A percentile compares a stretch with the other conserved stretches of the same genome.
phyloP scores from a whole-genome alignment of 2,888 invertebrate species.

The Aproaerema taeniolella region DNA sequence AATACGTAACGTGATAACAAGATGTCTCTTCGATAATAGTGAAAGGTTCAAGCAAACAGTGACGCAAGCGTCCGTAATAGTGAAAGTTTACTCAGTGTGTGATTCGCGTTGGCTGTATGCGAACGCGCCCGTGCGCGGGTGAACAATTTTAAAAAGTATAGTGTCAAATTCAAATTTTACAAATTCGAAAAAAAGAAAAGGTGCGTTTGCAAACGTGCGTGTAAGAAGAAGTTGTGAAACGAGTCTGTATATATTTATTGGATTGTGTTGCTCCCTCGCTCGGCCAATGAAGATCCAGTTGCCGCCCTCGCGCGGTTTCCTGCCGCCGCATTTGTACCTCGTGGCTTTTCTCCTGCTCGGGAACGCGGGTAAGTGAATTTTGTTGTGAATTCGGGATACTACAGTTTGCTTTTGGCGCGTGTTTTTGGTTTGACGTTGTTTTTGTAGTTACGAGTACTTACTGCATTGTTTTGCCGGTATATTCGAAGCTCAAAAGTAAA shows the following conservation, averaged over 20 bases:
- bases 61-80: slow-evolving; percentile 37
- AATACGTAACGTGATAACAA: too few relatives aligned
- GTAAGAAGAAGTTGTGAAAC: slow-evolving; percentile 34
- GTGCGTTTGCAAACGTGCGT: slow-evolving; percentile 19
- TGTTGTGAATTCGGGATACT: too few relatives aligned
- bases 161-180: slow-evolving; percentile 7
- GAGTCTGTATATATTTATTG: slow-evolving; percentile 48
- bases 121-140: slow-evolving; percentile 26
- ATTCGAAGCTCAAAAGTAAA: too few relatives aligned
- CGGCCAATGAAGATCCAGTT: slow-evolving; percentile 65
- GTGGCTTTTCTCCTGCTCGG: slow-evolving; percentile 46
- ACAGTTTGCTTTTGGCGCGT: too few relatives aligned
- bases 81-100: slow-evolving; percentile 52
- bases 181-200: slow-evolving; percentile 10
- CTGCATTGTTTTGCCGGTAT: too few relatives aligned
- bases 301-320: slow-evolving; percentile 61
- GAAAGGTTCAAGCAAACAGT: slow-evolving; percentile 23
- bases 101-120: slow-evolving; percentile 32
- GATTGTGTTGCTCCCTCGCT: slow-evolving; percentile 41
- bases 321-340: slow-evolving; percentile 37
- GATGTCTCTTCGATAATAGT: slow-evolving; percentile 22
- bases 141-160: slow-evolving; percentile 23
- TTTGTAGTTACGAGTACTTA: too few relatives aligned
- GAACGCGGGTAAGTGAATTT: slow-evolving; percentile 50
- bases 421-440: too few relatives aligned